These are phyloP conservation scores for Conopomorpha cramerella DNA, from an alignment of 1,140 invertebrate species.

Conservation along the genomic window DNA sequence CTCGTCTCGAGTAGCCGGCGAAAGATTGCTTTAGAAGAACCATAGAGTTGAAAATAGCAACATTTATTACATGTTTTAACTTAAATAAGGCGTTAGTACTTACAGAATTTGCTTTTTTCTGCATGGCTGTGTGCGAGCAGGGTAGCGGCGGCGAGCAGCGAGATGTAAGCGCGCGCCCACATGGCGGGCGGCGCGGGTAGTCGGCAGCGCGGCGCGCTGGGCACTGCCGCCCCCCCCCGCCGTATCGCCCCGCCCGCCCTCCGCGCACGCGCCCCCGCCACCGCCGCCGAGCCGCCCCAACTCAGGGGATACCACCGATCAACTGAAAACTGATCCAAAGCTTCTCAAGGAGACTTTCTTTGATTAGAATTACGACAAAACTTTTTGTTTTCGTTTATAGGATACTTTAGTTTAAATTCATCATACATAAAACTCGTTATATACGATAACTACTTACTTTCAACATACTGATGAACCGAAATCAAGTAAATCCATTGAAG, in stretches of 20 bases:
- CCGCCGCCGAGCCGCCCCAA: slow-evolving; percentile 14
- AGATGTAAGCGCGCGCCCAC: slow-evolving; percentile 28
- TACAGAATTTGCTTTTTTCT: slow-evolving; percentile 55
- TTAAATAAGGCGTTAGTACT: no score
- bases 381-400: not conserved
- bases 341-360: no score
- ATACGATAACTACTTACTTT: not conserved
- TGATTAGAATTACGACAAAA: no score
- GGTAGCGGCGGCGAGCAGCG: slow-evolving; percentile 22
- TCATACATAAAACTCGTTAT: not conserved
- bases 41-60: no score
- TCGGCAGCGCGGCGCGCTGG: slow-evolving; percentile 37
- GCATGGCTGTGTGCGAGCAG: slow-evolving; percentile 23
- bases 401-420: not conserved
- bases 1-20: no score
- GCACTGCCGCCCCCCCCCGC: slow-evolving; percentile 18
- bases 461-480: no score
- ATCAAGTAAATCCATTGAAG: no score
- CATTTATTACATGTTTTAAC: no score
- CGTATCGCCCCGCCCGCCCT: slow-evolving; percentile 17
- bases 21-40: no score
- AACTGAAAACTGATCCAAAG: no score
- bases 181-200: slow-evolving; percentile 37
- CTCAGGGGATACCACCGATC: not conserved
- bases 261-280: slow-evolving; percentile 9